These are phyloP conservation scores for Poecilus cupreus DNA, from an alignment of 2,888 invertebrate genomes.

Conservation along the genomic window DNA sequence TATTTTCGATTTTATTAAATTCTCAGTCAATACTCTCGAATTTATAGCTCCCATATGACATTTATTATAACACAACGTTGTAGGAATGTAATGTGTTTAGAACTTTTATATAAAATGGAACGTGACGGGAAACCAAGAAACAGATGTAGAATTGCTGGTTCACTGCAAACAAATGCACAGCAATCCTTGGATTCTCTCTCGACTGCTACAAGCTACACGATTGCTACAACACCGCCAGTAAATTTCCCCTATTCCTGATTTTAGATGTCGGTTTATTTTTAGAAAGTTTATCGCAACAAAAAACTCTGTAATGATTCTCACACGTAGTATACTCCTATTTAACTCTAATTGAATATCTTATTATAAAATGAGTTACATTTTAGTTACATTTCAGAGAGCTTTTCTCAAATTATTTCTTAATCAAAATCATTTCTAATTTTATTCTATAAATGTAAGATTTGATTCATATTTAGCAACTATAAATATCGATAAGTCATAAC, in stretches of 20 bases:
- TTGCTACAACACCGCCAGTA: not conserved
- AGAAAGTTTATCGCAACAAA: too few relatives aligned
- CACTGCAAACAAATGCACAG: conserved; percentile 17
- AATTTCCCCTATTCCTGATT: not conserved
- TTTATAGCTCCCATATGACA: conserved; percentile 46
- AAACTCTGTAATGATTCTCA: too few relatives aligned
- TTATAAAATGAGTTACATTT: too few relatives aligned
- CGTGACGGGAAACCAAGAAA: conserved; percentile 32
- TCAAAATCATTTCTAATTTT: too few relatives aligned
- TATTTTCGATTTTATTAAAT: conserved; percentile 39
- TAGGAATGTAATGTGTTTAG: conserved; percentile 48
- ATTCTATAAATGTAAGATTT: too few relatives aligned
- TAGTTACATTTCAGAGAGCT: too few relatives aligned
- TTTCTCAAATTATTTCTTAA: too few relatives aligned
- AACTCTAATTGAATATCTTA: too few relatives aligned
- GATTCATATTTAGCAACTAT: too few relatives aligned
- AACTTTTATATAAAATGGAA: conserved; percentile 50
- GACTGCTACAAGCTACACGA: not conserved
- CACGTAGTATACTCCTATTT: too few relatives aligned
- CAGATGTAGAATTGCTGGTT: not conserved
- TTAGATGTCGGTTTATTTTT: too few relatives aligned
- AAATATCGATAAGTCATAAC: too few relatives aligned
- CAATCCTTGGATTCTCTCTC: not conserved
- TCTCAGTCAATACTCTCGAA: conserved; percentile 31
- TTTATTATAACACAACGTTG: conserved; percentile 33